Evolutionary conservation across 2,797 vertebrate species (phyloP).

Genomic region (Coregonus ussuriensis): DNA sequence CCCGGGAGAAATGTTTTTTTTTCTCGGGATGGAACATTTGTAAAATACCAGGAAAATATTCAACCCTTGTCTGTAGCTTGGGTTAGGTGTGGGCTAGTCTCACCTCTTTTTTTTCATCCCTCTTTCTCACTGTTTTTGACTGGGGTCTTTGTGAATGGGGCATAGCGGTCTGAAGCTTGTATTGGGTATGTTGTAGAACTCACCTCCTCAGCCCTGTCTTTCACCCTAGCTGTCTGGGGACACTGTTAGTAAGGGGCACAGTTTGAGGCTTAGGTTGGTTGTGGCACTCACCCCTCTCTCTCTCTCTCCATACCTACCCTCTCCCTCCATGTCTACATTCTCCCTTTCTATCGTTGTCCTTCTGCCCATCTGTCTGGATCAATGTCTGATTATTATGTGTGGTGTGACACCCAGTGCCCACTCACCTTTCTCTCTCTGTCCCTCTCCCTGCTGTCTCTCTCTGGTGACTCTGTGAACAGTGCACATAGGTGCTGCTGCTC

Average conservation of each 20-base stretch:
- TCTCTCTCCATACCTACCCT: constrained; percentile 7
- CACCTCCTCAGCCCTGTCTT: constrained; percentile 40
- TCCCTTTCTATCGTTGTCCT: constrained; percentile 3
- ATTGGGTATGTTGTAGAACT: constrained; percentile 36
- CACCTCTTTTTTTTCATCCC: constrained; percentile 26
- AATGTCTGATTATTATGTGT: not conserved
- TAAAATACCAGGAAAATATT: too few relatives aligned
- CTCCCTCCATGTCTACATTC: constrained; percentile 15
- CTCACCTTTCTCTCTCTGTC: constrained; percentile 63
- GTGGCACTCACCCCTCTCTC: constrained; percentile 30
- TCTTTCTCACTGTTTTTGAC: constrained; percentile 31
- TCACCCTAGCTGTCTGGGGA: constrained; percentile 3
- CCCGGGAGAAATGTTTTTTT: too few relatives aligned
- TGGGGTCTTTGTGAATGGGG: constrained; percentile 22
- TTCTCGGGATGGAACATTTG: too few relatives aligned
- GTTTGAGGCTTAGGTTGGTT: not conserved
- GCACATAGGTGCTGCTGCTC: constrained; percentile 86
- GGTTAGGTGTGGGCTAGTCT: constrained; percentile 32
- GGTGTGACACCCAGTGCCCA: not conserved
- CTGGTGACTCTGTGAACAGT: constrained; percentile 69
- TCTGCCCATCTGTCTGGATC: not conserved
- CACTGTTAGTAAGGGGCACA: not conserved
- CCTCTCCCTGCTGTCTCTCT: constrained; percentile 36
- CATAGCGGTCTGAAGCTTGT: constrained; percentile 29
- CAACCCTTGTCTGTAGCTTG: constrained; percentile 27